Percentiles rank a stretch among this genome's conserved stretches.
These are phyloP conservation scores for Vireo altiloquus DNA, from an alignment of 2,113 vertebrate genomes.

Conservation along the genomic window DNA sequence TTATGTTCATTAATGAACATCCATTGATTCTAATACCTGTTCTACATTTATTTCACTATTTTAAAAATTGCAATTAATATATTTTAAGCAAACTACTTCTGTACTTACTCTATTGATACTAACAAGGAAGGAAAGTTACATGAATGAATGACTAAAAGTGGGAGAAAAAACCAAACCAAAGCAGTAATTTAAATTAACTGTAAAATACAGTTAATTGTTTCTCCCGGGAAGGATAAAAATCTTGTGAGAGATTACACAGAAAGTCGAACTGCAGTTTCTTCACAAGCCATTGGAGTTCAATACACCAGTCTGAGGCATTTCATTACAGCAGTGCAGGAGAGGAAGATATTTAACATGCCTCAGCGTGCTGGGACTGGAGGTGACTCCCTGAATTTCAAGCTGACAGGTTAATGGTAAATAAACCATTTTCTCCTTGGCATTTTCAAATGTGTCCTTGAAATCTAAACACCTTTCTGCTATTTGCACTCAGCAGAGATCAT, in stretches of 20 bases:
- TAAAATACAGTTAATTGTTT: slow-evolving; percentile 18
- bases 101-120: neutral
- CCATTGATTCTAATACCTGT: neutral
- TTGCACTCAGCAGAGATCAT: neutral
- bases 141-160: neutral
- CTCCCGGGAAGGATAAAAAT: neutral
- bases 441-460: slow-evolving; percentile 16
- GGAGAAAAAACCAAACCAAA: neutral
- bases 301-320: neutral
- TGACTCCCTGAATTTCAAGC: slow-evolving; percentile 20
- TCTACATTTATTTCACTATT: neutral
- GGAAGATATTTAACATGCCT: neutral
- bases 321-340: neutral
- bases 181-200: neutral
- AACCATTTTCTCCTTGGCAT: slow-evolving; percentile 7
- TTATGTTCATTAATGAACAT: neutral
- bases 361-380: neutral
- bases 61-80: neutral
- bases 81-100: neutral
- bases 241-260: neutral
- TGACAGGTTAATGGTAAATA: slow-evolving; percentile 43
- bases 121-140: neutral
- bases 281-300: neutral
- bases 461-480: neutral
- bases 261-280: slow-evolving; percentile 5